Percentiles rank a stretch among this genome's conserved stretches.
Conservation (phyloP, 2,113 vertebrate species). For the Etheostoma spectabile region DNA sequence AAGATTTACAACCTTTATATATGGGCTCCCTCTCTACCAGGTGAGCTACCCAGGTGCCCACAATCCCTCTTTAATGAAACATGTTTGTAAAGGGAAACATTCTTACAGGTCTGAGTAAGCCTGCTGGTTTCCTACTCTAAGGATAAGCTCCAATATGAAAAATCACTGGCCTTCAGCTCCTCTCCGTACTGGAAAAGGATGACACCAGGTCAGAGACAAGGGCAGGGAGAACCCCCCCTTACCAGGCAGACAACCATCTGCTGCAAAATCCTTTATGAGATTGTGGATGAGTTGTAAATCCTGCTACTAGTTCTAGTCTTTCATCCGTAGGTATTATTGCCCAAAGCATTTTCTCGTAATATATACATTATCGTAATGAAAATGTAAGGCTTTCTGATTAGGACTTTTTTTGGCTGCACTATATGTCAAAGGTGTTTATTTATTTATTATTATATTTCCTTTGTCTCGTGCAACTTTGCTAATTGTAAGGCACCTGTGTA, state of each 20-base stretch:
- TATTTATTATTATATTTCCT: background rate
- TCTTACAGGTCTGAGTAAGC: constrained; percentile 4
- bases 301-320: constrained; percentile 10
- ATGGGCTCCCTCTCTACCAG: too few species aligned
- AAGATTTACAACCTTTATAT: background rate
- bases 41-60: too few species aligned
- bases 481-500: background rate
- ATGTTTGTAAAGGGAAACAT: constrained; percentile 14
- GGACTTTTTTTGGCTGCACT: background rate
- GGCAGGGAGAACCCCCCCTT: constrained; percentile 38
- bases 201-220: constrained; percentile 70
- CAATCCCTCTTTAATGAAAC: constrained; percentile 19
- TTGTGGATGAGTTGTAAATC: constrained; percentile 20
- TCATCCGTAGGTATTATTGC: background rate
- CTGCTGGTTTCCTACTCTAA: constrained; percentile 42
- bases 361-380: constrained; percentile 8
- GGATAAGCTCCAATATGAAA: constrained; percentile 49
- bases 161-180: constrained; percentile 55
- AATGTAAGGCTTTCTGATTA: constrained; percentile 5
- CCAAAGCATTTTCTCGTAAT: constrained; percentile 10
- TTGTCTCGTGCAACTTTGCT: background rate
- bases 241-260: constrained; percentile 70
- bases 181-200: constrained; percentile 50
- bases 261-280: constrained; percentile 58
- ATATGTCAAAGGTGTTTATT: background rate